phyloP scores from a whole-genome alignment of 2,797 vertebrate species.

The Kryptolebias ocellatus region DNA sequence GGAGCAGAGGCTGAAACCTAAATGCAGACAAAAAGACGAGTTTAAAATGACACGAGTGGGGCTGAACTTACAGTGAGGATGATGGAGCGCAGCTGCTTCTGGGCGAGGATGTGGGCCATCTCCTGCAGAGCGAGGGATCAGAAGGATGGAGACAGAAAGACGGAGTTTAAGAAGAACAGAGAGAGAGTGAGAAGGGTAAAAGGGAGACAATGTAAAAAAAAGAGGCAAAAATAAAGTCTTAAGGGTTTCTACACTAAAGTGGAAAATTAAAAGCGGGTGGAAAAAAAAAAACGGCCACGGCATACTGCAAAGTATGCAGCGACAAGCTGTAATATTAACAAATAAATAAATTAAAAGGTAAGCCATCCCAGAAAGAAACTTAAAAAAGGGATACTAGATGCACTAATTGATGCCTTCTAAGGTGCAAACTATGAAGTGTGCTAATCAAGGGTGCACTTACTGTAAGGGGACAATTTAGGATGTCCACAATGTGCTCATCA shows the following conservation, averaged over 20 bases:
- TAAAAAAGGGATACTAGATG: conserved; percentile 57
- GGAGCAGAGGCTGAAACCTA: conserved; percentile 17
- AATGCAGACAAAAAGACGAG: conserved; percentile 17
- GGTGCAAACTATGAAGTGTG: conserved; percentile 70
- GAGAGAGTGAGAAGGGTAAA: conserved; percentile 16
- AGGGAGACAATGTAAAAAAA: conserved; percentile 21
- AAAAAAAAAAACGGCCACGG: conserved; percentile 31
- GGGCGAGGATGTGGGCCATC: conserved; percentile 97
- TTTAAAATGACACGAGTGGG: neutral
- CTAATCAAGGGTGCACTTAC: conserved; percentile 84
- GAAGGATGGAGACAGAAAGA: conserved; percentile 21
- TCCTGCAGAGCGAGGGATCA: conserved; percentile 80
- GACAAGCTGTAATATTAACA: conserved; percentile 2
- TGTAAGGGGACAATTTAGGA: conserved; percentile 89
- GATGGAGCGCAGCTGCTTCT: conserved; percentile 96
- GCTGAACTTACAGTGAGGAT: conserved; percentile 94
- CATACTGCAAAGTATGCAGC: conserved; percentile 40
- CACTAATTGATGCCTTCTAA: conserved; percentile 60
- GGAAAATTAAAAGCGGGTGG: conserved; percentile 35
- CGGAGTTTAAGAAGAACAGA: conserved; percentile 21
- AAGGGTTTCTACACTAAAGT: conserved; percentile 23
- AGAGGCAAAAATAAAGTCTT: neutral
- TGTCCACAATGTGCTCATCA: conserved; percentile 85
- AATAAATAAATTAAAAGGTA: conserved; percentile 29
- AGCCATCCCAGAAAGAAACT: conserved; percentile 59